Evolutionary conservation across 2,888 invertebrate genomes (phyloP).

Genomic region (Oxyteleia sp.): DNA sequence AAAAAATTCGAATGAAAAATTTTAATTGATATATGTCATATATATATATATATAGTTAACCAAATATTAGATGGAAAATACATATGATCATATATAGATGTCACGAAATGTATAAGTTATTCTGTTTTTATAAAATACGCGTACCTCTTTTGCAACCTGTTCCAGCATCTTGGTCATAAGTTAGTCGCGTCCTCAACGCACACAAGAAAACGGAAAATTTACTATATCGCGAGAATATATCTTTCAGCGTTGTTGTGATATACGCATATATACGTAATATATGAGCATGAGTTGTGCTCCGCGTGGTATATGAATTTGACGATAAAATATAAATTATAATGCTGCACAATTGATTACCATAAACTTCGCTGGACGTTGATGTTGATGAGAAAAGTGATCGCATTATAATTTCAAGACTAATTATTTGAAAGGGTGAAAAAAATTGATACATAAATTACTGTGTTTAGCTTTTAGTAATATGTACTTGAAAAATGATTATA

Average conservation of each 20-base stretch:
- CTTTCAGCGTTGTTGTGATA: conserved; percentile 32
- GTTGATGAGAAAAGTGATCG: conserved; percentile 43
- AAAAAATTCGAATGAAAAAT: no score
- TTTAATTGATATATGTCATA: no score
- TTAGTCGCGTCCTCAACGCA: conserved; percentile 24
- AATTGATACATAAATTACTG: conserved; percentile 33
- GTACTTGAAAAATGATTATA: no score
- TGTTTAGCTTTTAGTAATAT: no score
- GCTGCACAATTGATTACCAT: conserved; percentile 39
- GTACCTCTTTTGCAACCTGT: conserved; percentile 30
- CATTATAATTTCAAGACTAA: conserved; percentile 43
- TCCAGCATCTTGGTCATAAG: conserved; percentile 44
- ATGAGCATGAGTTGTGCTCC: conserved; percentile 28
- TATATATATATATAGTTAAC: no score
- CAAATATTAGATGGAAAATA: no score
- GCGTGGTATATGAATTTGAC: conserved; percentile 29
- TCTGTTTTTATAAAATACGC: neutral
- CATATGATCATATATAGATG: no score
- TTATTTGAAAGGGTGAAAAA: conserved; percentile 16
- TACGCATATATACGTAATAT: conserved; percentile 46
- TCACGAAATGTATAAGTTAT: no score
- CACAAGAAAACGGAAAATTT: conserved; percentile 51
- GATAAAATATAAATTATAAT: conserved; percentile 50
- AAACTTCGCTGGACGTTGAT: conserved; percentile 40
- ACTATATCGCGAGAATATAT: conserved; percentile 49